These are phyloP conservation scores for Benitochromis conjunctus DNA, from an alignment of 2,113 vertebrate species.

Conservation along the genomic window DNA sequence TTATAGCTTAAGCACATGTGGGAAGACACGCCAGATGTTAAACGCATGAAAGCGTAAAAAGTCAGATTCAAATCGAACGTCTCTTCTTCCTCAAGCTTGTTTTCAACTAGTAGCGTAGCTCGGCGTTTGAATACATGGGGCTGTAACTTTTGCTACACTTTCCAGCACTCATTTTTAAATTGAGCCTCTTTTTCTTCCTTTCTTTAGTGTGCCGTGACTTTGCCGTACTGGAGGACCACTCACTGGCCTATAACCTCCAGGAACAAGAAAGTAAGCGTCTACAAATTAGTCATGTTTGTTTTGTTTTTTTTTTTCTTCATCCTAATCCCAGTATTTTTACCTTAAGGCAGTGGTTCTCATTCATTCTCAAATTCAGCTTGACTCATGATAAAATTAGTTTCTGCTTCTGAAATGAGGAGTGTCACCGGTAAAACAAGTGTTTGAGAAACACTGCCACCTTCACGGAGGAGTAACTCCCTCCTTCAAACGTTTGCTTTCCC, in stretches of 20 bases:
- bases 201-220: constrained; percentile 89
- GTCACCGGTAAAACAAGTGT: neutral
- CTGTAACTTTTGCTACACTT: neutral
- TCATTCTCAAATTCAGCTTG: neutral
- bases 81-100: neutral
- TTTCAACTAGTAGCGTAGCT: neutral
- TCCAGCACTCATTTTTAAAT: neutral
- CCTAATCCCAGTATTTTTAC: neutral
- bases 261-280: constrained; percentile 94
- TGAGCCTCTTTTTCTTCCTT: neutral
- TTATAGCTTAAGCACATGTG: neutral
- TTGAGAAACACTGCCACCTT: neutral
- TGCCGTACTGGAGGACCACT: constrained; percentile 92
- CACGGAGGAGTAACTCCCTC: neutral
- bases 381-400: neutral
- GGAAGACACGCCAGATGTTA: neutral
- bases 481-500: neutral
- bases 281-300: constrained; percentile 5
- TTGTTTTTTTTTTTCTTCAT: neutral
- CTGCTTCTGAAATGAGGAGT: neutral
- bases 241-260: constrained; percentile 92
- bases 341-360: neutral
- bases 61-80: neutral
- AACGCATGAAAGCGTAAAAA: neutral
- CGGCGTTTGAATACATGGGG: neutral